Conservation (phyloP, 2,888 invertebrate species). For the Cephus rjabovi region DNA sequence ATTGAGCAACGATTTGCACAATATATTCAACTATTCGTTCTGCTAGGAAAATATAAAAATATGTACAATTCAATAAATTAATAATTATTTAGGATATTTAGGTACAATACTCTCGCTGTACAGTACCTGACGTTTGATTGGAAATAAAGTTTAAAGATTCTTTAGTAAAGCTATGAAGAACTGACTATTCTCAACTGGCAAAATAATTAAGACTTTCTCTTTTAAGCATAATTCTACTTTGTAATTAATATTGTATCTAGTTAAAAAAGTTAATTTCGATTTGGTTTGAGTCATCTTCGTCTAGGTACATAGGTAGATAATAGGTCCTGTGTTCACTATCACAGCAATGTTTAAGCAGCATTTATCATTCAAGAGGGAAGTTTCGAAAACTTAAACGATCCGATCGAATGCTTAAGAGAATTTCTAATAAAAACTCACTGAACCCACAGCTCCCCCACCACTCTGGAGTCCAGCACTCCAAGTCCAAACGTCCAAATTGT, state of each 20-base stretch:
- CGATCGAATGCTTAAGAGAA: constrained; percentile 12
- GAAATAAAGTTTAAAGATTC: constrained; percentile 28
- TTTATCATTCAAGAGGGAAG: constrained; percentile 21
- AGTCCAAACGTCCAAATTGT: constrained; percentile 13
- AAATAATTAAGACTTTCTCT: constrained; percentile 19
- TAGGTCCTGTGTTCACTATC: constrained; percentile 46
- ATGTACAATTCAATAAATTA: constrained; percentile 64
- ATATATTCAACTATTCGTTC: constrained; percentile 44
- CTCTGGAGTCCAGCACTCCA: constrained; percentile 38
- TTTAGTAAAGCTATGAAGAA: constrained; percentile 28
- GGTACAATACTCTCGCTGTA: constrained; percentile 46
- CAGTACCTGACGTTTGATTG: constrained; percentile 37
- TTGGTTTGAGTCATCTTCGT: neutral
- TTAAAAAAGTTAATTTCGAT: constrained; percentile 16
- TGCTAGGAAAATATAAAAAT: constrained; percentile 63
- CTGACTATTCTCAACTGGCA: constrained; percentile 22
- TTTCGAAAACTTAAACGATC: constrained; percentile 21
- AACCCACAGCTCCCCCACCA: constrained; percentile 46
- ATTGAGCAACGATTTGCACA: constrained; percentile 58
- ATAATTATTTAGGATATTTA: constrained; percentile 33
- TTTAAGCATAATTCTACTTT: constrained; percentile 15
- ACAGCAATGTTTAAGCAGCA: constrained; percentile 59
- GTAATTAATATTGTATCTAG: constrained; percentile 14
- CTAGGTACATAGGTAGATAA: constrained; percentile 14
- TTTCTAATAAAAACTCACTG: constrained; percentile 35